Evolutionary conservation across 1,140 invertebrate genomes (phyloP), one percentile per base, ranked within the genome.

Genomic region (Drosophila murphyi): DNA sequence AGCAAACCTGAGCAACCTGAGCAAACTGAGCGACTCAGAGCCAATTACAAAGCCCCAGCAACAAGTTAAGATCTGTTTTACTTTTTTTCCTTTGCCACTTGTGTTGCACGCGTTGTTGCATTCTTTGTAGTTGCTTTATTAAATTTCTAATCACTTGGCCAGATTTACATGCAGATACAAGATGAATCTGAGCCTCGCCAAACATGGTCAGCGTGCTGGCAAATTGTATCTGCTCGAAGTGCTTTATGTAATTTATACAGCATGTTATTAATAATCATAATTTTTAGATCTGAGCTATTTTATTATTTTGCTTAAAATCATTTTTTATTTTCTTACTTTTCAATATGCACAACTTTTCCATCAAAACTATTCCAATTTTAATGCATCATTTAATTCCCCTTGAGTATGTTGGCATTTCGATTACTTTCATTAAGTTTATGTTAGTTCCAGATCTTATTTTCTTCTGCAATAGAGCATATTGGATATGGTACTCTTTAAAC

Each of bases 101-200:
- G 64, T 75, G 54, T 55, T 70, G 47, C 48, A 47, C 50, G 51
- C 34, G 29, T 69, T 69, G 31, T 64, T 47, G 37, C 32, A 31
- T 7, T 51, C 34, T 31, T 59, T 71, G 37, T n/a, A 54, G 65
- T 72, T 73, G 65, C 80, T 78, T 88, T 80, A 89, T 87, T 83
- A 83, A 80, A 89, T 88, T 74, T 88, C 80, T 77, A 83, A 89
- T 80, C 76, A 78, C 69, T 75, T 63, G 10, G 5, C 51, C 8
- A 80, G 83, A 85, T 85, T 83, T 78, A 74, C 72, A 79, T 77
- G 37, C 20, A 43, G 83, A 88, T 88, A 73, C 39, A 31, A 35
- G 8, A 12, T 54, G 41, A 20, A 72, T 10, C n/a, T 10, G 2
- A 41, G 39, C 3, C n/a, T 41, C 5, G 39, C 8, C n/a, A 10